A percentile compares a stretch with the other conserved stretches of the same genome.
Conservation (phyloP, 2,113 vertebrate genomes). For the Madoqua kirkii region DNA sequence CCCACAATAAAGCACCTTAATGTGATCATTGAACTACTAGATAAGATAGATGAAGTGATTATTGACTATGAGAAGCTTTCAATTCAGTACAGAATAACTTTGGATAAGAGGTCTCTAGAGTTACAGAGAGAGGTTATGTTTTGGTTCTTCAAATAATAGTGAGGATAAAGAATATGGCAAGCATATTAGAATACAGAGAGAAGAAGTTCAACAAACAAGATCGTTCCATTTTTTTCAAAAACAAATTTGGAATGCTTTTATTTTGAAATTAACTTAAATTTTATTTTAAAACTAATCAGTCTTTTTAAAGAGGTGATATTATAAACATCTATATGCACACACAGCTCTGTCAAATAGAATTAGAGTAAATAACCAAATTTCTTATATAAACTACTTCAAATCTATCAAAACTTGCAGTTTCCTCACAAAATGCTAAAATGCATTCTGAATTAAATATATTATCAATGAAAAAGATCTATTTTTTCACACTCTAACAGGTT, state of each 20-base stretch:
- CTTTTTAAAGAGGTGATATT: background rate
- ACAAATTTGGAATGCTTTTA: background rate
- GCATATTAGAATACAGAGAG: background rate
- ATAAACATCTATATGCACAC: background rate
- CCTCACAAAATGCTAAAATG: background rate
- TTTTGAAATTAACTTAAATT: background rate
- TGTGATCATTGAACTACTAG: slow-evolving; percentile 58
- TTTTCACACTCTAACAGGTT: background rate
- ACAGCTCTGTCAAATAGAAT: background rate
- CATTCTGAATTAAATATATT: background rate
- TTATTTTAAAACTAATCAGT: background rate
- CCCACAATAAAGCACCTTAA: slow-evolving; percentile 63
- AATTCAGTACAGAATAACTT: slow-evolving; percentile 67
- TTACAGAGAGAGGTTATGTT: slow-evolving; percentile 58
- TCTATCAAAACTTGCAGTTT: background rate
- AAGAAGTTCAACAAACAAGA: background rate
- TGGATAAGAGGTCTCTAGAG: slow-evolving; percentile 36
- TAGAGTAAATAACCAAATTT: background rate
- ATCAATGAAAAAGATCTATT: background rate
- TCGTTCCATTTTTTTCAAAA: background rate
- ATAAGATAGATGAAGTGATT: slow-evolving; percentile 73
- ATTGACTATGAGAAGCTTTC: slow-evolving; percentile 67
- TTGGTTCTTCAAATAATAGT: slow-evolving; percentile 46
- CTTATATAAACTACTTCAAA: background rate
- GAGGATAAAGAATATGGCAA: slow-evolving; percentile 18